Percentiles rank a stretch among this genome's conserved stretches.
Conservation (phyloP, 37 sponge, comb jelly and placozoan genomes). For the Halichondria panicea region DNA sequence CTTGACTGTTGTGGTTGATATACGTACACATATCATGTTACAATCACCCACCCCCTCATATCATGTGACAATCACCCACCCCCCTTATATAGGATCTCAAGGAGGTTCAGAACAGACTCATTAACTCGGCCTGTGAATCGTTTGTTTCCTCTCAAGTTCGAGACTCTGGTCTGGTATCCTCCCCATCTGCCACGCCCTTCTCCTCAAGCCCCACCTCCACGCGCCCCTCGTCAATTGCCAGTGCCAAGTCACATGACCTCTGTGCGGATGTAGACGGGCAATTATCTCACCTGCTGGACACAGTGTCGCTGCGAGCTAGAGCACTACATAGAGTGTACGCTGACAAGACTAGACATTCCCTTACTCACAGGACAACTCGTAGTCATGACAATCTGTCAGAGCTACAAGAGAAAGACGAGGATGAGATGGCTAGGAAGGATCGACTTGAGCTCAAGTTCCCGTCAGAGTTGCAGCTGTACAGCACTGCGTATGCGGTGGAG, state of each 20-base stretch:
- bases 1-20: too few relatives aligned
- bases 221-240: constrained; percentile 21
- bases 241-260: not conserved
- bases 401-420: constrained; percentile 53
- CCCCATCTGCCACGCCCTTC: not conserved
- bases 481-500: constrained; percentile 9
- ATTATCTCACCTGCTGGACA: constrained; percentile 1
- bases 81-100: constrained; percentile 60
- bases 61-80: not conserved
- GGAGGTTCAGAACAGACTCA: constrained; percentile 47
- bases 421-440: constrained; percentile 28
- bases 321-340: not conserved
- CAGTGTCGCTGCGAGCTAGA: not conserved
- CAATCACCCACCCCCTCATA: too few relatives aligned
- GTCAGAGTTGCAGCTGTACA: constrained; percentile 35
- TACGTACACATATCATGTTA: too few relatives aligned
- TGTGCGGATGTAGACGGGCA: not conserved
- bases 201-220: constrained; percentile 14
- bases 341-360: not conserved
- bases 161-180: not conserved
- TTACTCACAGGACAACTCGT: not conserved
- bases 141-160: constrained; percentile 44
- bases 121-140: constrained; percentile 64
- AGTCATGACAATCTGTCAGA: constrained; percentile 49
- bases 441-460: constrained; percentile 49